Percentiles rank a stretch among this genome's conserved stretches.
Evolutionary conservation across 2,113 vertebrate species (phyloP).

Genomic region (Papio anubis): DNA sequence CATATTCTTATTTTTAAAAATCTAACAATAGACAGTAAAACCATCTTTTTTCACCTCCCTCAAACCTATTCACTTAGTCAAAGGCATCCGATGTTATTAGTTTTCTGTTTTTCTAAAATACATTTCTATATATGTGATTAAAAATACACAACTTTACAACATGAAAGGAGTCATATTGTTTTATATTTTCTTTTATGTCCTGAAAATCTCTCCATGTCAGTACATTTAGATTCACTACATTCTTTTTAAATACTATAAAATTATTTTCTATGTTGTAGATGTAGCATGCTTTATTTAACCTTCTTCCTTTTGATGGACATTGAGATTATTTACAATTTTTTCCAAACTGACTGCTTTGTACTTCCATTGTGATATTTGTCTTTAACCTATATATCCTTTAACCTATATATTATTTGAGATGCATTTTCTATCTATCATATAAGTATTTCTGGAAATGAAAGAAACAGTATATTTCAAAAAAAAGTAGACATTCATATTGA

Average conservation of each 20-base stretch:
- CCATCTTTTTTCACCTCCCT: neutral
- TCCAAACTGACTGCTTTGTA: neutral
- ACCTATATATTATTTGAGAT: neutral
- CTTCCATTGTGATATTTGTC: neutral
- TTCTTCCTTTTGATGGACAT: neutral
- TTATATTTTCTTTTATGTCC: constrained; percentile 12
- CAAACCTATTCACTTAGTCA: neutral
- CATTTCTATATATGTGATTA: neutral
- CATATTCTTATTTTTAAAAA: neutral
- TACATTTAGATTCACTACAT: neutral
- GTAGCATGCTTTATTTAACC: neutral
- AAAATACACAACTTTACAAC: constrained; percentile 10
- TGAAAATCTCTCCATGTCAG: neutral
- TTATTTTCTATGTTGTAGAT: neutral
- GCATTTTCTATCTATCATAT: neutral
- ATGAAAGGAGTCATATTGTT: neutral
- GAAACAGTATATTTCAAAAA: neutral
- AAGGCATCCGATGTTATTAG: neutral
- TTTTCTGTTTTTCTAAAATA: constrained; percentile 34
- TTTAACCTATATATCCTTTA: constrained; percentile 1
- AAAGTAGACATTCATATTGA: neutral
- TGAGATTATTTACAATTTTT: neutral
- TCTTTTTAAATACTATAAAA: neutral
- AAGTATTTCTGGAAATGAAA: neutral
- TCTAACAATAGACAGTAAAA: neutral